A percentile compares a stretch with the other conserved stretches of the same genome.
Conservation (phyloP, 1,140 invertebrate genomes). For the Lucilia sericata region DNA sequence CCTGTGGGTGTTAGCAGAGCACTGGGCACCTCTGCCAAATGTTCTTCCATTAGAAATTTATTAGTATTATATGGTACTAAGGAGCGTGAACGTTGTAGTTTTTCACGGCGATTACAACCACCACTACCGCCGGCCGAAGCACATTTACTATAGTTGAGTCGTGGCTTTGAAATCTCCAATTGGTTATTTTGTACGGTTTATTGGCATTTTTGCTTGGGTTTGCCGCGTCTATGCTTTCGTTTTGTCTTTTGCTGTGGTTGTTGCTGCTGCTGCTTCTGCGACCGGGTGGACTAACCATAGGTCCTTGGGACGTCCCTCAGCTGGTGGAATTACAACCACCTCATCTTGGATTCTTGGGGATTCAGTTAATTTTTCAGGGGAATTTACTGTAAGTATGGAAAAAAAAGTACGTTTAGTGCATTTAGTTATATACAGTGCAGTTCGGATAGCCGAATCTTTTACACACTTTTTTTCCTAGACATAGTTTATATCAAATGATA, state of each 20-base stretch:
- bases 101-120: constrained; percentile 60
- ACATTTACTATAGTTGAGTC: constrained; percentile 43
- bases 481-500: no score
- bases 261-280: constrained; percentile 34
- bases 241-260: constrained; percentile 51
- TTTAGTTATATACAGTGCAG: no score
- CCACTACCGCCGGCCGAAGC: constrained; percentile 40
- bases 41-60: constrained; percentile 94
- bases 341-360: background rate
- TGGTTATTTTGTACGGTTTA: constrained; percentile 64
- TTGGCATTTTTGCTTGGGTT: constrained; percentile 66
- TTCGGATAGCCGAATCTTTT: no score
- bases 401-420: no score
- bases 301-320: background rate
- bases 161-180: constrained; percentile 62
- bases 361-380: constrained; percentile 15
- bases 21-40: constrained; percentile 78
- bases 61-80: constrained; percentile 93
- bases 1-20: constrained; percentile 68
- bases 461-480: no score
- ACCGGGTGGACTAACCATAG: background rate
- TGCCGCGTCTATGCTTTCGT: constrained; percentile 67
- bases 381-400: background rate
- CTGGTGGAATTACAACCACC: background rate
- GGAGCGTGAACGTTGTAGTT: constrained; percentile 61